phyloP scores from a whole-genome alignment of 1,140 invertebrate species.

The Drosophila seguyi region DNA sequence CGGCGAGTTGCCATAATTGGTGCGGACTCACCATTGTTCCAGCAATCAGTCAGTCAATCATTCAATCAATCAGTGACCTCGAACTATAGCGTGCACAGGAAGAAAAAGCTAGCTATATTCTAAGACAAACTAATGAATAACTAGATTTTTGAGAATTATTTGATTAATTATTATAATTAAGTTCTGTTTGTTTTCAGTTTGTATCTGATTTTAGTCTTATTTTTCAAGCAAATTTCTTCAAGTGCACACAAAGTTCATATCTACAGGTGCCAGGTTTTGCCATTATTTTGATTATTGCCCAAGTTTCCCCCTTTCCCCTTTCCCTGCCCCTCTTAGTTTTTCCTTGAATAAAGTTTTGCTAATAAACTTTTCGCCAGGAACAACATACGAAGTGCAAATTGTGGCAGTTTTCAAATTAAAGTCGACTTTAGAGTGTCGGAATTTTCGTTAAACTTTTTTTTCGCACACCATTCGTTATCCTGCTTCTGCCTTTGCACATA shows the following conservation, averaged over 20 bases:
- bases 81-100: neutral
- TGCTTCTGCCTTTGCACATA: constrained; percentile 31
- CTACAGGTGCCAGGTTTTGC: constrained; percentile 10
- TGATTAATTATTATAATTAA: too few species aligned
- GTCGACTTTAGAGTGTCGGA: constrained; percentile 10
- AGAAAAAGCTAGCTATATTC: neutral
- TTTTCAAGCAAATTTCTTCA: neutral
- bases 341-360: neutral
- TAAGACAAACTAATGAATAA: accelerated
- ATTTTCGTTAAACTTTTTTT: constrained; percentile 28
- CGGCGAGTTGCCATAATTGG: constrained; percentile 53
- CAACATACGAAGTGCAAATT: constrained; percentile 32
- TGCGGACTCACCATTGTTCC: constrained; percentile 30
- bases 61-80: constrained; percentile 38
- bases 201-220: neutral
- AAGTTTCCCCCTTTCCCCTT: constrained; percentile 28
- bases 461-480: neutral
- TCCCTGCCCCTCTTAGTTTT: neutral
- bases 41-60: constrained; percentile 52
- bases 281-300: constrained; percentile 52
- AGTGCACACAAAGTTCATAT: neutral
- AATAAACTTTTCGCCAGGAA: constrained; percentile 39
- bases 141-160: neutral
- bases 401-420: constrained; percentile 7
- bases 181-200: neutral